These are phyloP conservation scores for Pluvianellus socialis DNA, from an alignment of 2,113 vertebrate genomes.

Conservation along the genomic window DNA sequence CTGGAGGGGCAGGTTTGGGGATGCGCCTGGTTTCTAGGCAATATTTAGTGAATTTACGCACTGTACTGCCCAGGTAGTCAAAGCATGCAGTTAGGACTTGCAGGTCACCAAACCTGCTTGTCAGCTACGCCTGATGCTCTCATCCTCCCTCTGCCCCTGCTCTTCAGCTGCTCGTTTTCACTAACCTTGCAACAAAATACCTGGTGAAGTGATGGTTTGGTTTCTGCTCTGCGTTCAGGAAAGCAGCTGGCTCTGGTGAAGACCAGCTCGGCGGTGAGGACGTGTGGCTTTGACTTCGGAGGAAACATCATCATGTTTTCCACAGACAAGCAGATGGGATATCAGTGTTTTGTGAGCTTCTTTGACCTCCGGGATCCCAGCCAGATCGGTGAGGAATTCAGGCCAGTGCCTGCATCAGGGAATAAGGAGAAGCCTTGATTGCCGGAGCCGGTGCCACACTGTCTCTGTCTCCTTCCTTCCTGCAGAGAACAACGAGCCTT, in stretches of 20 bases:
- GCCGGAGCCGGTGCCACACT: neutral
- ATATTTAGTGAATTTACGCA: neutral
- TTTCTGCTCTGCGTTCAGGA: slow-evolving; percentile 70
- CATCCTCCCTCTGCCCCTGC: neutral
- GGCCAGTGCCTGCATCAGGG: neutral
- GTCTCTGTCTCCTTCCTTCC: neutral
- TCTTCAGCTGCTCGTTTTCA: rapidly evolving
- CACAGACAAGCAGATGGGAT: slow-evolving; percentile 99
- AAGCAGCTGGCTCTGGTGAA: slow-evolving; percentile 92
- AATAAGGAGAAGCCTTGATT: neutral
- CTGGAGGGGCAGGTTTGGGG: too few relatives aligned
- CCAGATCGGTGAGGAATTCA: slow-evolving; percentile 82
- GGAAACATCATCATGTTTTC: slow-evolving; percentile 99
- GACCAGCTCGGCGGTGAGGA: slow-evolving; percentile 94
- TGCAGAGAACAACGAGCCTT: slow-evolving; percentile 92
- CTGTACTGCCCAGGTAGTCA: rapidly evolving
- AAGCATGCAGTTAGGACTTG: rapidly evolving
- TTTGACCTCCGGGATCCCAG: slow-evolving; percentile 90
- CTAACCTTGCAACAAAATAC: neutral
- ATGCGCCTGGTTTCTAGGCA: too few relatives aligned
- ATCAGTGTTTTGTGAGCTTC: slow-evolving; percentile 94
- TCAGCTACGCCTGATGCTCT: rapidly evolving
- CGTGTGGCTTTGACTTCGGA: slow-evolving; percentile 96
- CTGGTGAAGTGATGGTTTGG: rapidly evolving
- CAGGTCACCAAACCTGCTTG: neutral